Evolutionary conservation across 2,888 invertebrate species (phyloP).

Genomic region (Belgica antarctica): DNA sequence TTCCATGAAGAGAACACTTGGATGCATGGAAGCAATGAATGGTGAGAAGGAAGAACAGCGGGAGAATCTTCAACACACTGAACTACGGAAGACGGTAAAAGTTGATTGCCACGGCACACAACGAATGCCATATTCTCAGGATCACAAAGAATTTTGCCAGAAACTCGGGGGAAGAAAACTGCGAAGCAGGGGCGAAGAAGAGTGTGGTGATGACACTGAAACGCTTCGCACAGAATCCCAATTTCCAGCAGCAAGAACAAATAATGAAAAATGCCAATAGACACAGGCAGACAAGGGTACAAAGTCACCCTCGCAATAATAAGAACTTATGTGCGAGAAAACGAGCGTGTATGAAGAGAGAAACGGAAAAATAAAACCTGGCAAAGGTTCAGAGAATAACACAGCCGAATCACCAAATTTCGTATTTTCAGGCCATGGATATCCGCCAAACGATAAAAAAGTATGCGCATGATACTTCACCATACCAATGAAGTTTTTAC

Average conservation of each 20-base stretch:
- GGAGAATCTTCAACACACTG: not conserved
- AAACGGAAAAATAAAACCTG: slow-evolving; percentile 15
- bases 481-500: not conserved
- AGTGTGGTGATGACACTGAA: not conserved
- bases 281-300: not conserved
- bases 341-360: too few relatives aligned
- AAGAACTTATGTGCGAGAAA: slow-evolving; percentile 4
- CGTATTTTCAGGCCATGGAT: slow-evolving; percentile 22
- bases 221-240: not conserved
- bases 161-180: not conserved
- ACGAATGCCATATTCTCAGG: not conserved
- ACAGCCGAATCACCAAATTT: not conserved
- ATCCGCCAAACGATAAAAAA: slow-evolving; percentile 34
- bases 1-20: too few relatives aligned
- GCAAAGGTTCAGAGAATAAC: not conserved
- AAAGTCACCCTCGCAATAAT: slow-evolving; percentile 1
- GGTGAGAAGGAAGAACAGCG: not conserved
- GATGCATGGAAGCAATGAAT: not conserved
- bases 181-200: not conserved
- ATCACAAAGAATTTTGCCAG: not conserved
- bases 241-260: not conserved
- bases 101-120: not conserved
- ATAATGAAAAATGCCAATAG: not conserved
- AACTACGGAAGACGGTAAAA: not conserved
- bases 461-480: slow-evolving; percentile 42